Percentiles rank a stretch among this genome's conserved stretches.
Evolutionary conservation across 1,140 invertebrate genomes (phyloP).

Genomic region (Calephelis virginiensis): DNA sequence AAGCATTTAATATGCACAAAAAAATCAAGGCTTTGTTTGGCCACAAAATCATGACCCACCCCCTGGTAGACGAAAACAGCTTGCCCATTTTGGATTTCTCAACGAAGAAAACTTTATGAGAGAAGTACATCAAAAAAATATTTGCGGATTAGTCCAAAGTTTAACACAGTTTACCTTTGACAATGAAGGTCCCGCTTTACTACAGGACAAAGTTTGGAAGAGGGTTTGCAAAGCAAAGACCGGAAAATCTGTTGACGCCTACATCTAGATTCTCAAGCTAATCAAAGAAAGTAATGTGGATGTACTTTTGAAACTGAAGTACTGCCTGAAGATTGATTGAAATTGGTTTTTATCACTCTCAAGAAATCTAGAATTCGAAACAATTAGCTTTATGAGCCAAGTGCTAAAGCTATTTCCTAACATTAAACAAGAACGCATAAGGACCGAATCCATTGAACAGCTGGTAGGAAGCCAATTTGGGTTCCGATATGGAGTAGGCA

Average conservation of each 20-base stretch:
- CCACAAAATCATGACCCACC: not conserved
- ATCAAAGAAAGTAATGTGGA: conserved; percentile 24
- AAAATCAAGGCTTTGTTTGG: conserved; percentile 15
- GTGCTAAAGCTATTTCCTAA: conserved; percentile 19
- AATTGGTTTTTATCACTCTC: conserved; percentile 25
- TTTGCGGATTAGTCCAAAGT: conserved; percentile 21
- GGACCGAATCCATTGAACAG: conserved; percentile 21
- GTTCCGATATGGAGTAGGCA: conserved; percentile 25
- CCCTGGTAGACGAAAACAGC: conserved; percentile 14
- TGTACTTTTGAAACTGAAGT: conserved; percentile 12
- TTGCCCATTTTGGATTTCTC: not conserved
- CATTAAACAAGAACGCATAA: conserved; percentile 23
- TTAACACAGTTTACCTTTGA: not conserved
- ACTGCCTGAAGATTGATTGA: conserved; percentile 25
- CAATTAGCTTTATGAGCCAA: conserved; percentile 29
- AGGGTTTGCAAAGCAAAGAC: conserved; percentile 26
- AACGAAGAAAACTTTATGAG: conserved; percentile 23
- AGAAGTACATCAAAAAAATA: conserved; percentile 22
- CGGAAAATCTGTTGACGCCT: conserved; percentile 24
- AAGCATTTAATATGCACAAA: too few species aligned
- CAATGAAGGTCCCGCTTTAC: conserved; percentile 19
- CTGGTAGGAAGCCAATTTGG: conserved; percentile 24
- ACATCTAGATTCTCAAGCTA: conserved; percentile 29
- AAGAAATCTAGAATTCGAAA: conserved; percentile 26
- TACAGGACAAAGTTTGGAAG: conserved; percentile 23